These are phyloP conservation scores for Vicugna pacos DNA, from an alignment of 2,113 vertebrate species.

Conservation along the genomic window DNA sequence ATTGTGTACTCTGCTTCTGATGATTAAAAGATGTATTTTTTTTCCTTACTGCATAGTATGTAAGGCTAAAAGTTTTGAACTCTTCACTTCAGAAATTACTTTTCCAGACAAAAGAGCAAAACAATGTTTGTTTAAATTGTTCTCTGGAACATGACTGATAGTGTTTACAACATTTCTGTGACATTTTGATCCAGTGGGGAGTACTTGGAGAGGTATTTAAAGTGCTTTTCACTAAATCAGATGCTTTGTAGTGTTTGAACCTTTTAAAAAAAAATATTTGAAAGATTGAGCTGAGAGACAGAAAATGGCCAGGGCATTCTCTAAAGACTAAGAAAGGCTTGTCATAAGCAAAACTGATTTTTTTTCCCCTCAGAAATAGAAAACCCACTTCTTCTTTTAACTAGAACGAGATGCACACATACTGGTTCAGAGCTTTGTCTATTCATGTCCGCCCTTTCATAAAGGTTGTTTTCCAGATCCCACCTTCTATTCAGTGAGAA, in stretches of 20 bases:
- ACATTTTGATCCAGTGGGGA: slow-evolving; percentile 76
- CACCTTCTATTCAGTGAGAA: background rate
- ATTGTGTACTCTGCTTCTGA: slow-evolving; percentile 82
- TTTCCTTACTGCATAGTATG: slow-evolving; percentile 54
- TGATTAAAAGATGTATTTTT: slow-evolving; percentile 78
- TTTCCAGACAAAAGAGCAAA: slow-evolving; percentile 83
- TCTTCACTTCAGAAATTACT: slow-evolving; percentile 80
- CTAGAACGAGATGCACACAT: background rate
- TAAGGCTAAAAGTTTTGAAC: slow-evolving; percentile 82
- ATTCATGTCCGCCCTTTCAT: background rate
- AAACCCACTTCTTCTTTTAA: slow-evolving; percentile 34
- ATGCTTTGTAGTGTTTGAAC: slow-evolving; percentile 69
- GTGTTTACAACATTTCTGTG: slow-evolving; percentile 69
- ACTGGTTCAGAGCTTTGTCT: slow-evolving; percentile 31
- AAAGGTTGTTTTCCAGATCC: background rate
- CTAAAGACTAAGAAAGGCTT: slow-evolving; percentile 62
- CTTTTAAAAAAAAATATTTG: slow-evolving; percentile 68
- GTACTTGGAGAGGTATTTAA: slow-evolving; percentile 74
- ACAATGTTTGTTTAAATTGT: slow-evolving; percentile 75
- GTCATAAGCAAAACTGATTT: slow-evolving; percentile 57
- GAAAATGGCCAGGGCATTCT: slow-evolving; percentile 57
- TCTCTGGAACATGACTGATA: slow-evolving; percentile 76
- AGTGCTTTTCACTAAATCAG: slow-evolving; percentile 76
- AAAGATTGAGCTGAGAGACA: slow-evolving; percentile 73
- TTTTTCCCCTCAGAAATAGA: background rate